Percentiles rank a stretch among this genome's conserved stretches.
Conservation (phyloP, 1,140 invertebrate genomes). For the Limonius californicus region DNA sequence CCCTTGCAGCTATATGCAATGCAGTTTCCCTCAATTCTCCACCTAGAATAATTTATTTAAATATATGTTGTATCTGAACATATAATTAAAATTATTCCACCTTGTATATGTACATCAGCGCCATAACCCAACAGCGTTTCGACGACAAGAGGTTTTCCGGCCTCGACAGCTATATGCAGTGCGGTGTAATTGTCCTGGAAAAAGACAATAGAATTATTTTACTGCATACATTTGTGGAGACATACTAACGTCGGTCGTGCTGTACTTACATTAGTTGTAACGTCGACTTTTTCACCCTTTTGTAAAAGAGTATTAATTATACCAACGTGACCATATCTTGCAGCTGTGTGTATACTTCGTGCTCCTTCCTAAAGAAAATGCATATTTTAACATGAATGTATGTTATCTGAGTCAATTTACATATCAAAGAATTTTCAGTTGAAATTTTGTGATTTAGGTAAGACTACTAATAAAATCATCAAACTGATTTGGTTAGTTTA, state of each 20-base stretch:
- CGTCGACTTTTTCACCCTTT: conserved; percentile 94
- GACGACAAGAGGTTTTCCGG: conserved; percentile 91
- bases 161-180: conserved; percentile 97
- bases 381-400: neutral
- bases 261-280: conserved; percentile 83
- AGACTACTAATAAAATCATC: no score
- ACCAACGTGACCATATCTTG: conserved; percentile 89
- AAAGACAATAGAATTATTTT: neutral
- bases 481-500: no score
- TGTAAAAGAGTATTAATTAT: conserved; percentile 95
- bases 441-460: no score
- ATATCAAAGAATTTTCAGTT: neutral
- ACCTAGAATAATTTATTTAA: conserved; percentile 46
- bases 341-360: conserved; percentile 88
- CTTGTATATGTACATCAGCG: conserved; percentile 93
- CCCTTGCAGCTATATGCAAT: conserved; percentile 90
- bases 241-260: conserved; percentile 12
- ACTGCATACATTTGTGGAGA: conserved; percentile 20
- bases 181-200: conserved; percentile 95
- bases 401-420: no score
- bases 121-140: conserved; percentile 95
- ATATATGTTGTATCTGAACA: neutral
- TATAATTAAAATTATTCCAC: conserved; percentile 42
- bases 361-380: conserved; percentile 65
- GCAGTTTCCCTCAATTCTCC: conserved; percentile 87